Evolutionary conservation across 2,797 vertebrate species (phyloP).

Genomic region (Gallinago nigripennis): DNA sequence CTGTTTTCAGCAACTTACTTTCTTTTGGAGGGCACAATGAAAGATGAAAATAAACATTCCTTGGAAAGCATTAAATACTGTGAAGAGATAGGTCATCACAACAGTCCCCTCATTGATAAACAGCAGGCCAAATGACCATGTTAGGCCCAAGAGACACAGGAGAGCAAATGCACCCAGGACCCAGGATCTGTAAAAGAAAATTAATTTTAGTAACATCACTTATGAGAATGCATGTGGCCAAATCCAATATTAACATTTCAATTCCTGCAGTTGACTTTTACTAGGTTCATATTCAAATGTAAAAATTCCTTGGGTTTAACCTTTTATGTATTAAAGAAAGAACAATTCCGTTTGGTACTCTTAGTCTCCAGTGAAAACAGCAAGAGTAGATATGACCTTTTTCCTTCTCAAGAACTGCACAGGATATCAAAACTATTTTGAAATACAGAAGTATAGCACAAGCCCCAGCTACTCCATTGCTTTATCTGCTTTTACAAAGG

Average conservation of each 20-base stretch:
- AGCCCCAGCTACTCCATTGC: slow-evolving; percentile 64
- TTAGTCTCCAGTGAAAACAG: slow-evolving; percentile 75
- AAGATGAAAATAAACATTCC: slow-evolving; percentile 99
- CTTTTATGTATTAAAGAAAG: slow-evolving; percentile 75
- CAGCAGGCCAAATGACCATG: slow-evolving; percentile 97
- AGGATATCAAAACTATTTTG: slow-evolving; percentile 71
- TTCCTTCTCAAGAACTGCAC: slow-evolving; percentile 72
- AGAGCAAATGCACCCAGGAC: slow-evolving; percentile 95
- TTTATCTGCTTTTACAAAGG: slow-evolving; percentile 68
- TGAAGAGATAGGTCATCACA: slow-evolving; percentile 98
- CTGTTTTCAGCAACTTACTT: slow-evolving; percentile 81
- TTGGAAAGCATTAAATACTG: slow-evolving; percentile 97
- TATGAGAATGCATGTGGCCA: neutral
- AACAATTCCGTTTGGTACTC: slow-evolving; percentile 74
- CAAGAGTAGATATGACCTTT: slow-evolving; percentile 75
- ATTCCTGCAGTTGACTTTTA: slow-evolving; percentile 74
- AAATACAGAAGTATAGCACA: slow-evolving; percentile 67
- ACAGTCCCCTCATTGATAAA: slow-evolving; percentile 94
- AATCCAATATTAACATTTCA: slow-evolving; percentile 71
- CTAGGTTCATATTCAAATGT: slow-evolving; percentile 76
- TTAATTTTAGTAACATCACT: slow-evolving; percentile 57
- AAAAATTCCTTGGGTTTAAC: slow-evolving; percentile 78
- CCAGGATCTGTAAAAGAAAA: slow-evolving; percentile 89
- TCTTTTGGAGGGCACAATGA: slow-evolving; percentile 97
- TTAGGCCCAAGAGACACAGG: slow-evolving; percentile 93